These are phyloP conservation scores for Mimumesa dahlbomi DNA, from an alignment of 2,888 invertebrate species.

Conservation along the genomic window DNA sequence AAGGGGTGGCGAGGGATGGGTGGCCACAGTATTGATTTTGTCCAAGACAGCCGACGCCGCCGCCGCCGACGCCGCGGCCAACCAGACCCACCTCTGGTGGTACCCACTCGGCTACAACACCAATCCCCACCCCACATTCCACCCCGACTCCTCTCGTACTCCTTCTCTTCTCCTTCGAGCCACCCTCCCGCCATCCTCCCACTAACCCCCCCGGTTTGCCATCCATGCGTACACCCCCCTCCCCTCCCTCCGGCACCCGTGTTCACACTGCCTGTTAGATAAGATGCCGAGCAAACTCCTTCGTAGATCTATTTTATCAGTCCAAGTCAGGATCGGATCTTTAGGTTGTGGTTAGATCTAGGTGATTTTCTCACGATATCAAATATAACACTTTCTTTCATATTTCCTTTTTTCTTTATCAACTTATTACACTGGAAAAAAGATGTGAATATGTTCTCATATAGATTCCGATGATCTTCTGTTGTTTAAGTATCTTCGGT, in stretches of 20 bases:
- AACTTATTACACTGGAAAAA: no score
- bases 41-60: constrained; percentile 79
- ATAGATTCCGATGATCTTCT: no score
- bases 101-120: constrained; percentile 75
- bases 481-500: no score
- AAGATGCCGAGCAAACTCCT: constrained; percentile 49
- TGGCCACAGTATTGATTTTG: constrained; percentile 80
- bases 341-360: background rate
- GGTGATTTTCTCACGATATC: no score
- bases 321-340: background rate
- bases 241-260: constrained; percentile 31
- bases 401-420: no score
- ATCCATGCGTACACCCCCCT: constrained; percentile 14
- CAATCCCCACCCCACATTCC: constrained; percentile 61
- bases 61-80: constrained; percentile 79
- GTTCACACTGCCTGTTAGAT: constrained; percentile 48
- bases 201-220: constrained; percentile 11
- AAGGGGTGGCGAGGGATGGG: constrained; percentile 73
- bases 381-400: no score
- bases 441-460: no score
- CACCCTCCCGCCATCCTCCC: constrained; percentile 21
- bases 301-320: constrained; percentile 48
- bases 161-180: constrained; percentile 57
- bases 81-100: constrained; percentile 79
- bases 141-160: constrained; percentile 56